Percentiles rank a stretch among this genome's conserved stretches.
Evolutionary conservation across 2,113 vertebrate species (phyloP).

Genomic region (Cyprinodon brontotheroides): DNA sequence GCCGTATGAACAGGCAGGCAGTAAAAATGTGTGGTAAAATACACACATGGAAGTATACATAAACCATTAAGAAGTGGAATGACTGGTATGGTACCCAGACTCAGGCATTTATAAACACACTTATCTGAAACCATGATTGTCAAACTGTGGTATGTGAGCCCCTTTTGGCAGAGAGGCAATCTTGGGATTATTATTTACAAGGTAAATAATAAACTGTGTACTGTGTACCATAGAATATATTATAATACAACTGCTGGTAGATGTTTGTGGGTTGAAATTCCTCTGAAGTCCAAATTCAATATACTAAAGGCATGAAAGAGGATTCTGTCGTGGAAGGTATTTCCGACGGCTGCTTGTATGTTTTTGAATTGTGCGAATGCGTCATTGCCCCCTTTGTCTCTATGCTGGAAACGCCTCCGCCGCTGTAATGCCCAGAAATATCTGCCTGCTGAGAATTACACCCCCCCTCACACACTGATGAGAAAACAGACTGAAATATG

Average conservation of each 20-base stretch:
- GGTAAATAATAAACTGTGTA: not conserved
- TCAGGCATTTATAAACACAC: slow-evolving; percentile 13
- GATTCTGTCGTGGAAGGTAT: no score
- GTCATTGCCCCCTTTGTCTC: no score
- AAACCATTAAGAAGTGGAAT: slow-evolving; percentile 62
- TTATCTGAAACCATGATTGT: not conserved
- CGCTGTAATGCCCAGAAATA: no score
- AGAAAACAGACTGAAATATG: no score
- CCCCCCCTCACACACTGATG: no score
- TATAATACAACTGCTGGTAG: not conserved
- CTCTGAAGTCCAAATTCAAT: not conserved
- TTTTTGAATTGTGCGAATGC: no score
- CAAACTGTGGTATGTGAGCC: not conserved
- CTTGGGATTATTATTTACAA: not conserved
- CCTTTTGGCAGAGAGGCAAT: not conserved
- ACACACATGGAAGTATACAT: slow-evolving; percentile 70
- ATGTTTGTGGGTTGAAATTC: not conserved
- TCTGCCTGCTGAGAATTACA: no score
- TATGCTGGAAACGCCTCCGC: no score
- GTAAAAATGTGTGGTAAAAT: slow-evolving; percentile 43
- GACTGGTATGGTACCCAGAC: slow-evolving; percentile 53
- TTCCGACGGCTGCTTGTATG: no score
- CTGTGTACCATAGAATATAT: not conserved
- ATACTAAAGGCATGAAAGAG: no score
- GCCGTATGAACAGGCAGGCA: slow-evolving; percentile 43